phyloP scores from a whole-genome alignment of 1,140 invertebrate genomes.

The Pogonomyrmex californicus region DNA sequence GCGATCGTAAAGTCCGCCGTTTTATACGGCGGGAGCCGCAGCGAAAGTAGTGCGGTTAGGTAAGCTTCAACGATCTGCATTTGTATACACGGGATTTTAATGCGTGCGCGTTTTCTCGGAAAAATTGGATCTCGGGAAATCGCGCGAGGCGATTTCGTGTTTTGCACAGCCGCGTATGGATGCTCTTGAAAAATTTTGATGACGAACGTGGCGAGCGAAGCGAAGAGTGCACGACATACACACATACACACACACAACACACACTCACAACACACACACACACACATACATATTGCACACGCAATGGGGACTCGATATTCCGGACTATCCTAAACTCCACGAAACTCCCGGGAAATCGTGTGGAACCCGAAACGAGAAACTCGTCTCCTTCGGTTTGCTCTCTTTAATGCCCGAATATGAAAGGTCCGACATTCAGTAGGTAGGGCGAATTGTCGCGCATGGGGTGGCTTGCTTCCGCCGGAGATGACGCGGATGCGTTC shows the following conservation, averaged over 20 bases:
- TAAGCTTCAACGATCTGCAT: conserved; percentile 27
- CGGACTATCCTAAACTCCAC: conserved; percentile 13
- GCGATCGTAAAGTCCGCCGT: conserved; percentile 25
- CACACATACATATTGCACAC: no score
- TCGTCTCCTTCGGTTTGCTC: conserved; percentile 17
- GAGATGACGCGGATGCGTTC: conserved; percentile 76
- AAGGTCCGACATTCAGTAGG: conserved; percentile 27
- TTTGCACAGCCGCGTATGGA: not conserved
- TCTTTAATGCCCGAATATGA: conserved; percentile 25
- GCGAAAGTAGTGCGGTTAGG: conserved; percentile 16
- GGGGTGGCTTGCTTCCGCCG: conserved; percentile 41
- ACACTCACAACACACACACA: no score
- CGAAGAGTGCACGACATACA: no score
- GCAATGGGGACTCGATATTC: no score
- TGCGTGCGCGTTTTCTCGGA: not conserved
- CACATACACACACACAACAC: no score
- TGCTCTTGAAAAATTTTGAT: conserved; percentile 18
- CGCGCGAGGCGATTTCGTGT: not conserved
- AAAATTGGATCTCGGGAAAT: not conserved
- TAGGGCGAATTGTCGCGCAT: not conserved
- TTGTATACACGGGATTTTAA: not conserved
- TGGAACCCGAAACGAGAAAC: not conserved
- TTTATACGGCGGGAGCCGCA: not conserved
- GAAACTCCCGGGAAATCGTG: conserved; percentile 11
- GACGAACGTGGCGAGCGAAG: not conserved